Evolutionary conservation across 2,888 invertebrate species (phyloP), one percentile per base, ranked within the genome.

Genomic region (Didymodactylos carnosus): DNA sequence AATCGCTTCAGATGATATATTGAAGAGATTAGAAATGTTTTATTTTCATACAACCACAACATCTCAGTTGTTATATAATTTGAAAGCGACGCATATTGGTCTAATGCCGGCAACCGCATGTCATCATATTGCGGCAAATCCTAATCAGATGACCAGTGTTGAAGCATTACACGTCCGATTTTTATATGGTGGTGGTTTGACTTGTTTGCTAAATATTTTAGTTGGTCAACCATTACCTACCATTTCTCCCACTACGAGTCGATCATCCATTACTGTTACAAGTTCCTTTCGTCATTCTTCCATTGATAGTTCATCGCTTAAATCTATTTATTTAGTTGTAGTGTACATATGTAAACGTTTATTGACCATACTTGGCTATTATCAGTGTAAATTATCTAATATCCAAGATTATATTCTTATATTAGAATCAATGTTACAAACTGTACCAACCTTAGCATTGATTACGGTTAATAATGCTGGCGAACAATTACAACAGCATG

Each of bases 31-130:
- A 75, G 84, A 84, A 76, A 78, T 78, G 39, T 78, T 83, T 78
- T 84, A 90, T 82, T 88, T 90, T 80, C 87, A 87, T 78, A 86
- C 88, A 16, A 87, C 88, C 69, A 88, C 90, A 23, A 88, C 90
- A 49, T n/a, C n/a, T n/a, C 82, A 84, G 79, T 90, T 90, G 80
- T 70, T 76, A 71, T 76, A 77, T 73, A 73, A 75, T 69, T 77
- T 84, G 25, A 79, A 88, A 88, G 88, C 94, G 71, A 85, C 93
- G 76, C 92, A 94, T 83, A 89, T 92, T 76, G 87, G 94, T 82
- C 86, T 95, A 77, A 91, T 95, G 89, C 95, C 95, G 19, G 91
- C 93, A 11, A 39, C n/a, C n/a, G n/a, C n/a, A n/a, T n/a, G n/a
- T n/a, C n/a, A n/a, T n/a, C n/a, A n/a, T n/a, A n/a, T n/a, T n/a